Conservation (phyloP, 2,888 invertebrate genomes). For the Sphinx pinastri region DNA sequence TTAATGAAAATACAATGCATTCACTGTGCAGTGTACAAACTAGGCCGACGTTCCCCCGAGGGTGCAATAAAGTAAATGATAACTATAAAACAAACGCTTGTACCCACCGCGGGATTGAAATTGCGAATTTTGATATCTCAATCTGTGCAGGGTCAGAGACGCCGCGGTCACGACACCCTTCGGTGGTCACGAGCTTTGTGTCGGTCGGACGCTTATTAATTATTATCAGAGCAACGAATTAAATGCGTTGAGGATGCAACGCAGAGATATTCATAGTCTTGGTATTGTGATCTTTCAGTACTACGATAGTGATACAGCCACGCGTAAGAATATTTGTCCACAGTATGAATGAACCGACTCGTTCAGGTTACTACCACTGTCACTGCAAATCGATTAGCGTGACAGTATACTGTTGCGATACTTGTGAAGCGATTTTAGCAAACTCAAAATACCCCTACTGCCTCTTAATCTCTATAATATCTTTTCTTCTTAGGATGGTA, state of each 20-base stretch:
- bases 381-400: too few species aligned
- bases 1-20: conserved; percentile 13
- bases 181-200: conserved; percentile 77
- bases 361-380: too few species aligned
- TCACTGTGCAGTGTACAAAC: conserved; percentile 36
- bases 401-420: too few species aligned
- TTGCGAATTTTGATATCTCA: conserved; percentile 82
- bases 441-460: too few species aligned
- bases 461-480: too few species aligned
- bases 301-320: too few species aligned
- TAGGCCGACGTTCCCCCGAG: conserved; percentile 49
- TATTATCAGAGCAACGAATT: conserved; percentile 65
- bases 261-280: conserved; percentile 40
- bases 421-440: too few species aligned
- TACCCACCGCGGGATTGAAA: conserved; percentile 68
- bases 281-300: neutral
- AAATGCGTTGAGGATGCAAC: conserved; percentile 65
- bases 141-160: conserved; percentile 76
- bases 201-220: conserved; percentile 58
- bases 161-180: conserved; percentile 82
- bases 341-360: too few species aligned
- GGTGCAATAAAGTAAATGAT: conserved; percentile 56
- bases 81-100: conserved; percentile 70
- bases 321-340: too few species aligned
- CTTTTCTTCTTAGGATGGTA: too few species aligned